Evolutionary conservation across 2,888 invertebrate genomes (phyloP), one percentile per base, ranked within the genome.

Genomic region (Auanema sp.): DNA sequence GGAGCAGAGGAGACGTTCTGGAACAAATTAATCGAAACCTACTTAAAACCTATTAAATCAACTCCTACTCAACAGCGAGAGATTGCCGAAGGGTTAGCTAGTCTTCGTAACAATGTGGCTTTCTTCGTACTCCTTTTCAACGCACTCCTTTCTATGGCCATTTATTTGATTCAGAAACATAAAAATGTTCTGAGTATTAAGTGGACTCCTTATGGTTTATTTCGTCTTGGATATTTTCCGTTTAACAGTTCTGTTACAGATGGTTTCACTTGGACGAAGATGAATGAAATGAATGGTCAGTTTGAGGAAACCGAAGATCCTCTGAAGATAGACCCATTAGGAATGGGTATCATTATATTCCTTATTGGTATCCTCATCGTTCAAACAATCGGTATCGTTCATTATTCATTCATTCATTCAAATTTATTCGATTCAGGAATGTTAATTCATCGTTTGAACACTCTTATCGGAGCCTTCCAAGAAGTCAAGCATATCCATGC

Each of bases 101-200:
- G 92, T 85, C 89, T 97, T 83, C 89, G 96, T 84, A 93, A 97
- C 88, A 91, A 92, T 47, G 79, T 83, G 47, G 93, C 95, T 72
- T 95, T 95, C 88, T 91, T 90, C 79, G 94, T 97, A 89, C 92
- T 97, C 88, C 94, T 98, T 92, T 87, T 93, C 86, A 98, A 98
- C 88, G 93, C 95, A 78, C 90, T 98, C 84, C 96, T 97, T 89
- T 93, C 97, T 81, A 89, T 97, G 85, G 93, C 96, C 87, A 94
- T 98, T 83, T 94, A 96, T 88, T 90, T 97, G 86, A 90, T 98
- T 85, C 97, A 97, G 88, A 89, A 94, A 87, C 94, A 96, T 89
- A 95, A 95, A 89, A 93, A 94, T 86, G 90, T 90, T 84, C 89
- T 96, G 81, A 68, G 66, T 25, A 64, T 80, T 50, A 65, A 77